Conservation (phyloP, 1,140 invertebrate species). For the Nephotettix cincticeps region DNA sequence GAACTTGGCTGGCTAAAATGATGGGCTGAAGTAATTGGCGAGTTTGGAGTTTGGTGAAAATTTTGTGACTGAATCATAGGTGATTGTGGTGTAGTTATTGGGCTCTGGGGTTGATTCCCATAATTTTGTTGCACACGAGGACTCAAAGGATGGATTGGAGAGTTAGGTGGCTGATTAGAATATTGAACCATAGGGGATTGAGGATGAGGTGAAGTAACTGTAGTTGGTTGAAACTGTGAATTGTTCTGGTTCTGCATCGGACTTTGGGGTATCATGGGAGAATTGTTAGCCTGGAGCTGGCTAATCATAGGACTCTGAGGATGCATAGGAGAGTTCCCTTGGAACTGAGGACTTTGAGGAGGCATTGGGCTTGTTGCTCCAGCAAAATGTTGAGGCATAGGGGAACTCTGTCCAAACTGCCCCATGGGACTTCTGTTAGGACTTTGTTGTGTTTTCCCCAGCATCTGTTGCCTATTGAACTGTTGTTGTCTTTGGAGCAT, state of each 20-base stretch:
- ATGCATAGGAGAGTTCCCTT: constrained; percentile 53
- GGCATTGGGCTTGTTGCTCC: constrained; percentile 37
- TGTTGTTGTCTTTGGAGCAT: constrained; percentile 29
- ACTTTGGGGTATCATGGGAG: constrained; percentile 47
- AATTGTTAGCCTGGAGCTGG: constrained; percentile 49
- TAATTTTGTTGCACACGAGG: constrained; percentile 35
- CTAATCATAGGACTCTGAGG: constrained; percentile 47
- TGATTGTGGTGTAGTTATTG: constrained; percentile 56
- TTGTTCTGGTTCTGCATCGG: constrained; percentile 56
- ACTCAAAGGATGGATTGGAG: constrained; percentile 46
- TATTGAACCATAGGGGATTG: constrained; percentile 38
- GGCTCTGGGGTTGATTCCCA: constrained; percentile 60
- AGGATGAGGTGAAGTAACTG: constrained; percentile 32
- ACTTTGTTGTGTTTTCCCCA: constrained; percentile 37
- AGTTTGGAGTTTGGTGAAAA: constrained; percentile 10
- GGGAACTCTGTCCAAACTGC: constrained; percentile 28
- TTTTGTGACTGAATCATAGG: constrained; percentile 48
- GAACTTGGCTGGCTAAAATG: constrained; percentile 48
- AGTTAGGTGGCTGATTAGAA: constrained; percentile 46
- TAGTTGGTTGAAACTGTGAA: constrained; percentile 30
- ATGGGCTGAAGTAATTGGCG: neutral
- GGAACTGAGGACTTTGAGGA: constrained; percentile 39
- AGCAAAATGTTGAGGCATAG: neutral
- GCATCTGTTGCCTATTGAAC: constrained; percentile 38
- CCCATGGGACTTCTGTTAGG: constrained; percentile 29